Conservation (phyloP, 2,888 invertebrate genomes). For the Eupithecia exiguata region DNA sequence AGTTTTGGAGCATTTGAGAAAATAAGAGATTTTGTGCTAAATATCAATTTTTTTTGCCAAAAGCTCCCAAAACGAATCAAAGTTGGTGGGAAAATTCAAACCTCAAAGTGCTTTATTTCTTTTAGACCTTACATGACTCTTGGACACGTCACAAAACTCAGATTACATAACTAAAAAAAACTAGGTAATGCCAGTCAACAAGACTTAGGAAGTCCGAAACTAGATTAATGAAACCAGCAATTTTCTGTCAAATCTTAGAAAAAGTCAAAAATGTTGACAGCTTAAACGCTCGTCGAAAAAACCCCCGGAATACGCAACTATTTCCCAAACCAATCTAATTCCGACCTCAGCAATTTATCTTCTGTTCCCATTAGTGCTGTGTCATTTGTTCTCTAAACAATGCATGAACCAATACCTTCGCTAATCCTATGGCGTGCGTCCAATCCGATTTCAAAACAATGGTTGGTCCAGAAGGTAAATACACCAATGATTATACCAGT, state of each 20-base stretch:
- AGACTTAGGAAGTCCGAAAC: too few relatives aligned
- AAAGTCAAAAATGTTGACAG: background rate
- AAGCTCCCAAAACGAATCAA: too few relatives aligned
- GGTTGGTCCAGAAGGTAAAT: slow-evolving; percentile 27
- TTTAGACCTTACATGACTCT: too few relatives aligned
- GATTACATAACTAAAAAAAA: too few relatives aligned
- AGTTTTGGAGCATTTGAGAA: too few relatives aligned
- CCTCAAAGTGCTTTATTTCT: too few relatives aligned
- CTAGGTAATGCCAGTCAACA: too few relatives aligned
- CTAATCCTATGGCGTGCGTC: background rate
- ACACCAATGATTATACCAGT: slow-evolving; percentile 45
- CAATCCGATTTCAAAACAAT: slow-evolving; percentile 11
- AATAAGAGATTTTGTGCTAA: too few relatives aligned
- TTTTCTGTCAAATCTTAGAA: too few relatives aligned
- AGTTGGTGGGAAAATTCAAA: too few relatives aligned
- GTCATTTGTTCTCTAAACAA: slow-evolving; percentile 3
- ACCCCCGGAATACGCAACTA: background rate
- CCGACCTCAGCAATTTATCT: background rate
- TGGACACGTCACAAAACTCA: too few relatives aligned
- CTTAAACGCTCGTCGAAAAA: background rate
- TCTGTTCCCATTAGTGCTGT: background rate
- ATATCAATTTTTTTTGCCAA: too few relatives aligned
- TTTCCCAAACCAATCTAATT: background rate
- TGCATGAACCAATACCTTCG: background rate
- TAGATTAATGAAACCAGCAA: background rate